Conservation (phyloP, 2,888 invertebrate genomes). For the Mythimna vitellina region DNA sequence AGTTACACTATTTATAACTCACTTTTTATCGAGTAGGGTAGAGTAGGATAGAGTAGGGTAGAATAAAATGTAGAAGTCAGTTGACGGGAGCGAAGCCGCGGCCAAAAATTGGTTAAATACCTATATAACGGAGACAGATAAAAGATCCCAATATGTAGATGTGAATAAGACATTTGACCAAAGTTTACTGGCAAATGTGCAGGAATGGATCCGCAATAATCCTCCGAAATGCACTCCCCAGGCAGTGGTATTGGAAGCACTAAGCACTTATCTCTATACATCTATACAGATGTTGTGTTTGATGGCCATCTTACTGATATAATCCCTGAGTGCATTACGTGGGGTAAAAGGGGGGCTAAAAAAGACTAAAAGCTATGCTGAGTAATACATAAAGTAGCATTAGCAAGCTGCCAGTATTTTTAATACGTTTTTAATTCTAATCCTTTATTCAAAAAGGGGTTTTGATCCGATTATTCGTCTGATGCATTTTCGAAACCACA, state of each 20-base stretch:
- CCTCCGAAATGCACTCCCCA: constrained; percentile 30
- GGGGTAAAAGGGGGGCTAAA: constrained; percentile 7
- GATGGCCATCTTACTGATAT: constrained; percentile 23
- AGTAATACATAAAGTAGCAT: constrained; percentile 4
- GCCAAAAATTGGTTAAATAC: no score
- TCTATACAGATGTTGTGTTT: not conserved
- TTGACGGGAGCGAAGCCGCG: no score
- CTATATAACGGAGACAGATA: not conserved
- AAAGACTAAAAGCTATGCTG: not conserved
- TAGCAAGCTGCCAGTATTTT: constrained; percentile 5
- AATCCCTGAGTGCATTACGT: constrained; percentile 36
- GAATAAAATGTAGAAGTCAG: no score
- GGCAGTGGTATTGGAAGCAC: constrained; percentile 3
- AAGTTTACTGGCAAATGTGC: constrained; percentile 22
- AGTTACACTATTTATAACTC: no score
- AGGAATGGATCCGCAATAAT: constrained; percentile 34
- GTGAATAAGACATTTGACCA: not conserved
- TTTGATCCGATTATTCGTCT: not conserved
- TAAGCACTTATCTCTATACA: constrained; percentile 26
- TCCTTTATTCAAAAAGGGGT: not conserved
- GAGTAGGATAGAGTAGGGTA: no score
- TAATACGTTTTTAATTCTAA: not conserved
- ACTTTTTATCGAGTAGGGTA: no score
- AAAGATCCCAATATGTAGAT: not conserved
- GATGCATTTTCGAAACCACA: no score